Conservation (phyloP, 2,797 vertebrate species). For the Cossypha dichroa region DNA sequence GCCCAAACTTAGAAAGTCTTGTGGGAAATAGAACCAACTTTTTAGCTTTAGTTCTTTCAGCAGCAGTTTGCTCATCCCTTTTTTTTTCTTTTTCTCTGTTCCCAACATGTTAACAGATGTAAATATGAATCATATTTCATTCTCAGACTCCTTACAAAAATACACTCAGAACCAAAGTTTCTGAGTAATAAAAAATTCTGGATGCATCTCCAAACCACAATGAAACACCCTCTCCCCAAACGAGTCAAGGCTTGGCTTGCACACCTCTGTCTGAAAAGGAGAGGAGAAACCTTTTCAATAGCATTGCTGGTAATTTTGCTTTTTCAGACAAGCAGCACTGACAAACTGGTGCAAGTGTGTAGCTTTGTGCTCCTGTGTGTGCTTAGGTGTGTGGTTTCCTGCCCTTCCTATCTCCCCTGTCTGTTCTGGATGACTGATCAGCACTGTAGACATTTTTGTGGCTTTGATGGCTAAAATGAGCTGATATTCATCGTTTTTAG, state of each 20-base stretch:
- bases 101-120: conserved; percentile 70
- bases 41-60: conserved; percentile 34
- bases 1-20: conserved; percentile 66
- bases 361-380: background rate
- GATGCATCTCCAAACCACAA: conserved; percentile 71
- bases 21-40: conserved; percentile 50
- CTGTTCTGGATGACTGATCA: conserved; percentile 48
- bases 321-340: conserved; percentile 15
- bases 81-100: background rate
- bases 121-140: conserved; percentile 78
- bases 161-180: conserved; percentile 55
- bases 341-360: background rate
- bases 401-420: conserved; percentile 16
- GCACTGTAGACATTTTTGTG: conserved; percentile 58
- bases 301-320: conserved; percentile 56
- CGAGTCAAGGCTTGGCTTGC: conserved; percentile 71
- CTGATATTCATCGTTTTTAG: conserved; percentile 1
- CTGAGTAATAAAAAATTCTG: conserved; percentile 75
- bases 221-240: conserved; percentile 67
- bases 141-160: conserved; percentile 75
- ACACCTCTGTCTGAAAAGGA: conserved; percentile 60
- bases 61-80: conserved; percentile 59
- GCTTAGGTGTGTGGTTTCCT: conserved; percentile 25
- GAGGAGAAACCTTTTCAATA: conserved; percentile 23
- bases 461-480: conserved; percentile 39